phyloP scores from a whole-genome alignment of 2,888 invertebrate genomes.

The Pedicia rivosa region DNA sequence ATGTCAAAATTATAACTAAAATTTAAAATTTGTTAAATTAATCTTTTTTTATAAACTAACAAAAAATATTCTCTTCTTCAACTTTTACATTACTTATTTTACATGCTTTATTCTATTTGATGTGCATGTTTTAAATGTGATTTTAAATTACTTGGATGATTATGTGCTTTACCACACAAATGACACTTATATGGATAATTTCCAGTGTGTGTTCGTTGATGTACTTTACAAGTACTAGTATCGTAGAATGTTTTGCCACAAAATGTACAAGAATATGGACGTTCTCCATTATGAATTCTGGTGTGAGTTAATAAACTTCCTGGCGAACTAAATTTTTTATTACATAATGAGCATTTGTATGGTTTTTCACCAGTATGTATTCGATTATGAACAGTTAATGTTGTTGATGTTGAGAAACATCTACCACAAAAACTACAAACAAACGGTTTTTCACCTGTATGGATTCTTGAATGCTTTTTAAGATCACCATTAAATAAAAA shows the following conservation, averaged over 20 bases:
- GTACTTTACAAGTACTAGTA: not conserved
- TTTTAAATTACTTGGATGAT: conserved; percentile 5
- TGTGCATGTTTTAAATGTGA: conserved; percentile 4
- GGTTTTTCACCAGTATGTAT: conserved; percentile 2
- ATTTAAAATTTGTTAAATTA: too few relatives aligned
- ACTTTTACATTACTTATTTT: too few relatives aligned
- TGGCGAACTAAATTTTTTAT: not conserved
- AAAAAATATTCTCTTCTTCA: too few relatives aligned
- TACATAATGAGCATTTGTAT: conserved; percentile 2
- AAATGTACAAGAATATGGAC: not conserved
- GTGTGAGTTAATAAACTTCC: conserved; percentile 1
- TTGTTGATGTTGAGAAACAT: not conserved
- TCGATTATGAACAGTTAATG: conserved; percentile 3
- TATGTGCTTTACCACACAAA: conserved; percentile 3
- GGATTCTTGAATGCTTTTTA: not conserved
- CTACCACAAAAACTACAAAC: conserved; percentile 2
- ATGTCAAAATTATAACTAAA: too few relatives aligned
- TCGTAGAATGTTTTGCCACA: conserved; percentile 1
- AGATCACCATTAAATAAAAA: not conserved
- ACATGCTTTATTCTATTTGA: too few relatives aligned
- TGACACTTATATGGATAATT: conserved; percentile 3
- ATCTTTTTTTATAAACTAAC: too few relatives aligned
- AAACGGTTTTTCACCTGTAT: conserved; percentile 2
- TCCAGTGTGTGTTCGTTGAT: conserved; percentile 1
- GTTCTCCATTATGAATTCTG: conserved; percentile 1